Percentiles rank a stretch among this genome's conserved stretches.
phyloP scores from a whole-genome alignment of 2,113 vertebrate species.

The Heterotilapia buettikoferi region DNA sequence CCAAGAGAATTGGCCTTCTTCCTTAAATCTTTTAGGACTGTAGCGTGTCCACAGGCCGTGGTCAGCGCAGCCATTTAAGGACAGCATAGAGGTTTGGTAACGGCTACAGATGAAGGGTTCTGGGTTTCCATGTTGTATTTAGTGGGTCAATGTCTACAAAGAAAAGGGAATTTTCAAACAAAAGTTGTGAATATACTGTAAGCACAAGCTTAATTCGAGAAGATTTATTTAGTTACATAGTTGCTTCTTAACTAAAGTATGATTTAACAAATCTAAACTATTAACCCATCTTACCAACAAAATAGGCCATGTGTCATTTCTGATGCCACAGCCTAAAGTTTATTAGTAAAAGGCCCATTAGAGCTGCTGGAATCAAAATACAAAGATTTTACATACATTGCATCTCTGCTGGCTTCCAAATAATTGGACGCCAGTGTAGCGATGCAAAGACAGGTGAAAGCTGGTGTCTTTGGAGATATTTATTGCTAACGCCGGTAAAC shows the following conservation, averaged over 20 bases:
- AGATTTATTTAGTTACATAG: neutral
- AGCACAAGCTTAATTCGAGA: accelerated
- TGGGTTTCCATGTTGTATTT: neutral
- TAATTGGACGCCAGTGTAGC: neutral
- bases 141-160: neutral
- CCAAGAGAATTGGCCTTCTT: neutral
- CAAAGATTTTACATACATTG: neutral
- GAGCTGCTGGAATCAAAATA: neutral
- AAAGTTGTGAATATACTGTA: neutral
- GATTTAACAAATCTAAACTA: neutral
- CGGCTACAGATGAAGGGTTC: neutral
- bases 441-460: neutral
- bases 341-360: accelerated
- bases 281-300: neutral
- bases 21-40: neutral
- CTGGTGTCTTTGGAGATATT: neutral
- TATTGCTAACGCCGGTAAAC: neutral
- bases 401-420: neutral
- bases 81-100: neutral
- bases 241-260: neutral
- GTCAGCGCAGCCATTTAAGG: neutral
- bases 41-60: neutral
- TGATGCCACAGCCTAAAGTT: neutral
- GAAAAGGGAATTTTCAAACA: neutral
- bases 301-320: accelerated